A percentile compares a stretch with the other conserved stretches of the same genome.
phyloP scores from a whole-genome alignment of 2,888 invertebrate genomes.

The Napeogenes inachia region DNA sequence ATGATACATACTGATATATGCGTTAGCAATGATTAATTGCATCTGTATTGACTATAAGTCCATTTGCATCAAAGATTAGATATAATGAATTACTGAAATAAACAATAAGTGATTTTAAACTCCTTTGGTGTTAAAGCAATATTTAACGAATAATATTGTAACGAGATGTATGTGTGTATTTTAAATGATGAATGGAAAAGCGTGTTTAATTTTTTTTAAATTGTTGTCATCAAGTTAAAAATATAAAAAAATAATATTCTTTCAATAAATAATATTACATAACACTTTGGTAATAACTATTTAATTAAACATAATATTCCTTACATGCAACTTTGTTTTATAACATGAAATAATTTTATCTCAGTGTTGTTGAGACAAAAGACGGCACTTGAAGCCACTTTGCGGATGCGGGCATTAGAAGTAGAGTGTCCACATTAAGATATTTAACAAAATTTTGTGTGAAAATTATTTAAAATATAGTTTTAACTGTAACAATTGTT shows the following conservation, averaged over 20 bases:
- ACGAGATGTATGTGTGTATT: no score
- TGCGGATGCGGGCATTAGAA: slow-evolving; percentile 2
- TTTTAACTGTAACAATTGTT: no score
- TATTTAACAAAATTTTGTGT: not conserved
- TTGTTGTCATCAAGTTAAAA: no score
- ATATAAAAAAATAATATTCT: no score
- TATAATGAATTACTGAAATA: not conserved
- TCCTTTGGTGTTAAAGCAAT: no score
- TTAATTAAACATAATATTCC: not conserved
- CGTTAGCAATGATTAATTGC: slow-evolving; percentile 4
- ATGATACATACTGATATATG: slow-evolving; percentile 4
- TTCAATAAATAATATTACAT: not conserved
- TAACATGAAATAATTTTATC: slow-evolving; percentile 1
- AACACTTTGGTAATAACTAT: not conserved
- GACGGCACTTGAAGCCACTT: slow-evolving; percentile 5
- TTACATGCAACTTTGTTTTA: not conserved
- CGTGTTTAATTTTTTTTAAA: no score
- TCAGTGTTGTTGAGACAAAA: slow-evolving; percentile 6
- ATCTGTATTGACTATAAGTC: not conserved
- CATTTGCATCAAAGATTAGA: not conserved
- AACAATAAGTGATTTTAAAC: no score
- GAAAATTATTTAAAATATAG: not conserved
- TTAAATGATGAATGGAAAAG: no score
- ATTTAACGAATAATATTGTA: no score
- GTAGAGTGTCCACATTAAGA: not conserved